Percentiles rank a stretch among this genome's conserved stretches.
Evolutionary conservation across 2,113 vertebrate species (phyloP).

Genomic region (Felis catus): DNA sequence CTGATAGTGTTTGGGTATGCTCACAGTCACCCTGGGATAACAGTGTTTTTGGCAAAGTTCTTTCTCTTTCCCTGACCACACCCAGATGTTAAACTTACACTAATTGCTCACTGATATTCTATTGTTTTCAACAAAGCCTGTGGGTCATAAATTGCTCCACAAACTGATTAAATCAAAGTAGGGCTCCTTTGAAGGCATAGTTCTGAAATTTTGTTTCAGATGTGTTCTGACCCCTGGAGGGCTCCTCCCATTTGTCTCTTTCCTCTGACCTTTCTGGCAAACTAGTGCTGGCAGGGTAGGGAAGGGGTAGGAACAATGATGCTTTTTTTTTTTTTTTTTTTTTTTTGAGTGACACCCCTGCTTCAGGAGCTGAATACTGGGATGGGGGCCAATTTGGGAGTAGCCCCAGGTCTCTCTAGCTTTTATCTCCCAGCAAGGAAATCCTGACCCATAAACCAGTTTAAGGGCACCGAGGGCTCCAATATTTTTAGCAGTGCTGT

Average conservation of each 20-base stretch:
- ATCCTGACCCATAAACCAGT: neutral
- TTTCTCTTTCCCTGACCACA: neutral
- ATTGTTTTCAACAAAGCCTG: neutral
- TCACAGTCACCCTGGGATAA: neutral
- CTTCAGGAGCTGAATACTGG: neutral
- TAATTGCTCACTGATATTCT: neutral
- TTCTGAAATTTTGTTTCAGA: neutral
- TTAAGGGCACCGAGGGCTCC: neutral
- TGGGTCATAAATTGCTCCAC: neutral
- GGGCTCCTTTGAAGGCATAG: neutral
- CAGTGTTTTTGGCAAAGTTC: neutral
- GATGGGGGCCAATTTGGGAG: neutral
- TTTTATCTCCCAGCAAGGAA: neutral
- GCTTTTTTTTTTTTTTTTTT: neutral
- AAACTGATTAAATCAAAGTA: neutral
- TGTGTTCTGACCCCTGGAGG: neutral
- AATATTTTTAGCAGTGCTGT: neutral
- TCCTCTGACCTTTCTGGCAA: neutral
- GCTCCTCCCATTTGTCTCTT: neutral
- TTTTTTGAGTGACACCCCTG: neutral
- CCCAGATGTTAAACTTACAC: neutral
- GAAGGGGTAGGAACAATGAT: neutral
- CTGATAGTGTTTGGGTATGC: neutral
- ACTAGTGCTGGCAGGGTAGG: neutral
- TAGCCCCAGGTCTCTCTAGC: neutral